Evolutionary conservation across 2,888 invertebrate genomes (phyloP), one percentile per base, ranked within the genome.

Genomic region (Cabera pusaria): DNA sequence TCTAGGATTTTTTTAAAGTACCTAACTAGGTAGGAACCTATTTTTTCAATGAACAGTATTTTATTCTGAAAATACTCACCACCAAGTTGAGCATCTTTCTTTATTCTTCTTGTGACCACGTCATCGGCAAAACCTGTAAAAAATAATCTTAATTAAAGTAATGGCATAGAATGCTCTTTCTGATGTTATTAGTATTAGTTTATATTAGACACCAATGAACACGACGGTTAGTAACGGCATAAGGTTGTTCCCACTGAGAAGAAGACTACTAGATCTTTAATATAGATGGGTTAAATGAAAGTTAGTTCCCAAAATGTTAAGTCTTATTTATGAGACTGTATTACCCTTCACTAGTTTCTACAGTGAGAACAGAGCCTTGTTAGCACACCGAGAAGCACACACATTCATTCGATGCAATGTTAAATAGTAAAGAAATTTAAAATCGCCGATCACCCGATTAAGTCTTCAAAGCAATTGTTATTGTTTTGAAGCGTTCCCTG

Each of bases 11-110:
- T n/a, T n/a, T n/a, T n/a, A n/a, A n/a, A n/a, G n/a, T n/a, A n/a
- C n/a, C n/a, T n/a, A n/a, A n/a, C n/a, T n/a, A n/a, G n/a, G n/a
- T n/a, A n/a, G n/a, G n/a, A n/a, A n/a, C n/a, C n/a, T n/a, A n/a
- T n/a, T n/a, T n/a, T n/a, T n/a, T n/a, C n/a, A n/a, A n/a, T n/a
- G n/a, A n/a, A n/a, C n/a, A n/a, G n/a, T n/a, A n/a, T n/a, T n/a
- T n/a, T n/a, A n/a, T n/a, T n/a, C n/a, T 14, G 4, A 5, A 4
- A 6, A 29, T 31, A 73, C 82, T 71, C 44, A 89, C 90, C 89
- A 67, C 90, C 90, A 51, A 90, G 72, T 70, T 84, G 88, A 54
- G 88, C 84, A 69, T 90, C 86, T 64, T 90, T 90, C 62, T 90
- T 90, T 56, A 87, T 88, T 72, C 90, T 76, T 70, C 88, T 78